Evolutionary conservation across 2,797 vertebrate genomes (phyloP).

Genomic region (Sciaenops ocellatus): DNA sequence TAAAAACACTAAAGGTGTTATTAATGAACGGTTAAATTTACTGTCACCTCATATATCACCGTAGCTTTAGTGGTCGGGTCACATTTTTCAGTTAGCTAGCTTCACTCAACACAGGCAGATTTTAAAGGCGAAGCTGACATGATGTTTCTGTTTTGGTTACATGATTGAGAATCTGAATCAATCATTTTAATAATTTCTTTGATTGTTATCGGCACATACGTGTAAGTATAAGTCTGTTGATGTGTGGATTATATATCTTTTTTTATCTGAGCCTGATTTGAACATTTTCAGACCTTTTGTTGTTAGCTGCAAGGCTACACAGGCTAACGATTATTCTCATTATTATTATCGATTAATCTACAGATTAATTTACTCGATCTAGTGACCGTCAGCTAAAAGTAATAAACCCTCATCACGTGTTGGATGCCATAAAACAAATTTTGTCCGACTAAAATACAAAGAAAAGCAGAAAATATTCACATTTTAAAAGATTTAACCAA

Average conservation of each 20-base stretch:
- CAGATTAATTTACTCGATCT: not conserved
- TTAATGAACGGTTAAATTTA: not conserved
- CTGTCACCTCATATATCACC: constrained; percentile 17
- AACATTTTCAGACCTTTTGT: constrained; percentile 17
- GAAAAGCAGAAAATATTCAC: not conserved
- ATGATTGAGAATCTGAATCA: not conserved
- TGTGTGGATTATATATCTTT: not conserved
- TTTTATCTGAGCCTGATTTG: not conserved
- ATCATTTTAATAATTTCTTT: not conserved
- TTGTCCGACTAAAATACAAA: not conserved
- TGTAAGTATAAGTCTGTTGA: not conserved
- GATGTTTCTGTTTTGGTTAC: constrained; percentile 22
- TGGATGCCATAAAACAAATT: not conserved
- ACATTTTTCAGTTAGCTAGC: constrained; percentile 42
- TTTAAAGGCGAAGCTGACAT: constrained; percentile 37
- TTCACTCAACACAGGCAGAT: not conserved
- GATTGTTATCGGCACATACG: no score
- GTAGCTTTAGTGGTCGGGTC: constrained; percentile 9
- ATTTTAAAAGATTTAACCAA: not conserved
- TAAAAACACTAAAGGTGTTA: not conserved
- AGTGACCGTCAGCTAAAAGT: not conserved
- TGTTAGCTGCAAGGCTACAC: not conserved
- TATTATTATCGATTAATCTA: not conserved
- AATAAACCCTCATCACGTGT: no score
- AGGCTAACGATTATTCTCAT: not conserved